A percentile compares a stretch with the other conserved stretches of the same genome.
Conservation (phyloP, 2,113 vertebrate species). For the Garra rufa region DNA sequence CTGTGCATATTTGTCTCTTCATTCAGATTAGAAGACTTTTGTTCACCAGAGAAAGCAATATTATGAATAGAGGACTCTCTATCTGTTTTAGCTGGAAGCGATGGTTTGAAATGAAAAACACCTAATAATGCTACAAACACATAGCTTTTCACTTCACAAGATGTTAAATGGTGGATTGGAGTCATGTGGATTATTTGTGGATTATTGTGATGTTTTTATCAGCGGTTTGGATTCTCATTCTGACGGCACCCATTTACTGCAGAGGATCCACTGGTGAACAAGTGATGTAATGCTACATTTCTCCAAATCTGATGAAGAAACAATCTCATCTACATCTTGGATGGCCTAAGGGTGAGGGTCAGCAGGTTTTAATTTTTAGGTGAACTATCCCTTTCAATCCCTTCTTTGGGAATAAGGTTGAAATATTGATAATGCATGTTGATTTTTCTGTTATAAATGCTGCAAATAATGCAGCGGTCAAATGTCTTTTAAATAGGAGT, state of each 20-base stretch:
- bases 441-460: neutral
- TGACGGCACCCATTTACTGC: neutral
- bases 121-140: too few relatives aligned
- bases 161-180: too few relatives aligned
- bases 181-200: too few relatives aligned
- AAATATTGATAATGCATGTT: neutral
- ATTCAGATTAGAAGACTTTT: too few relatives aligned
- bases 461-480: neutral
- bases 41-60: too few relatives aligned
- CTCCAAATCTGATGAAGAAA: neutral
- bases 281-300: neutral
- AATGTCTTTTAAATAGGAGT: constrained; percentile 74
- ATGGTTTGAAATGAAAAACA: too few relatives aligned
- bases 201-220: neutral
- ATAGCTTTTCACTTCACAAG: too few relatives aligned
- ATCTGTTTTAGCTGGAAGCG: too few relatives aligned
- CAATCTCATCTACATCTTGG: neutral
- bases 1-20: too few relatives aligned
- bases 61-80: too few relatives aligned
- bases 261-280: neutral
- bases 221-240: neutral
- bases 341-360: too few relatives aligned
- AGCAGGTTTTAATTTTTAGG: too few relatives aligned
- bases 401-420: neutral
- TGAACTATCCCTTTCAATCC: neutral